phyloP scores from a whole-genome alignment of 1,140 invertebrate species.

The Lordiphosa stackelbergi region DNA sequence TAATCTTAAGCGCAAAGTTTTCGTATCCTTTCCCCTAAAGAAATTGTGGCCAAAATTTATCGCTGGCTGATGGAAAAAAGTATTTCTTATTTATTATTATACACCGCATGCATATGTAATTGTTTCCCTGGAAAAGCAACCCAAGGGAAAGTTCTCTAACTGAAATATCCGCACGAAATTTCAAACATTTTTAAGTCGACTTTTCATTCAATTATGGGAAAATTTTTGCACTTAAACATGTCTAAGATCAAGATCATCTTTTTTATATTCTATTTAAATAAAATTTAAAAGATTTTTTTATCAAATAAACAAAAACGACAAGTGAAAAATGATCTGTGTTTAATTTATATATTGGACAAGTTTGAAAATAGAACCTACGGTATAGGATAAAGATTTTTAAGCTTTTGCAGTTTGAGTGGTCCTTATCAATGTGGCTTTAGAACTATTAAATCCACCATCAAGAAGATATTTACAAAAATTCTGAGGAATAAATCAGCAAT shows the following conservation, averaged over 20 bases:
- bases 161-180: slow-evolving; percentile 34
- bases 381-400: too few species aligned
- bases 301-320: slow-evolving; percentile 50
- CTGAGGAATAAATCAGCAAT: too few species aligned
- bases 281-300: slow-evolving; percentile 71
- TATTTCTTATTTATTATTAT: slow-evolving; percentile 21
- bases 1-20: slow-evolving; percentile 53
- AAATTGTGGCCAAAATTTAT: slow-evolving; percentile 58
- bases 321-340: too few species aligned
- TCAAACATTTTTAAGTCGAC: slow-evolving; percentile 50
- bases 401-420: too few species aligned
- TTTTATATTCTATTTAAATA: slow-evolving; percentile 75
- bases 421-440: too few species aligned
- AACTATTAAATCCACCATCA: too few species aligned
- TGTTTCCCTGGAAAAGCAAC: neutral
- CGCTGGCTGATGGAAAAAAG: slow-evolving; percentile 25
- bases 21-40: slow-evolving; percentile 39
- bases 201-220: slow-evolving; percentile 35
- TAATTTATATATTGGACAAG: too few species aligned
- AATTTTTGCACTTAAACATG: slow-evolving; percentile 38
- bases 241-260: slow-evolving; percentile 48
- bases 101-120: slow-evolving; percentile 19
- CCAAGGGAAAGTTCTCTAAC: slow-evolving; percentile 27
- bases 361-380: too few species aligned
- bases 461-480: too few species aligned